Base-by-base conservation (phyloP, 2,888 invertebrate species). In the Caenorhabditis parvicauda region DNA sequence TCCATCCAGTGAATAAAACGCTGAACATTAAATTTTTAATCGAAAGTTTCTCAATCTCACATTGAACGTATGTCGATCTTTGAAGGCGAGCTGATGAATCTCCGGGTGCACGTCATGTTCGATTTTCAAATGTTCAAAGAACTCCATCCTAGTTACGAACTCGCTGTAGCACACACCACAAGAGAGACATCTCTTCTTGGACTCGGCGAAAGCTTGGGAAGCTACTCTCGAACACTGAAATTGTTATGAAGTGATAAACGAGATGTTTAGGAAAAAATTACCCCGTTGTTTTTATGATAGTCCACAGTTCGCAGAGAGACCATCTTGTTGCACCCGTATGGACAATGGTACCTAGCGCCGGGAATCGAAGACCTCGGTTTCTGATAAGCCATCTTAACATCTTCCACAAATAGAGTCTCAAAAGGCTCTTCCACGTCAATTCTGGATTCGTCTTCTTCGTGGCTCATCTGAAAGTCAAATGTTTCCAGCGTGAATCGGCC, bases 221-320 rank as follows among this genome's bases (percentile, higher is more conserved):
- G 47, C 37, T 3, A 49, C 47, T 7, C 64, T 44, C n/a, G 55
- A 52, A 28, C 64, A 64, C 53, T 52, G 28, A 44, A 52, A 43
- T 2, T 43, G 29, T 6, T n/a, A n/a, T n/a, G n/a, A n/a, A n/a
- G n/a, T n/a, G n/a, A n/a, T n/a, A n/a, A n/a, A n/a, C n/a, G n/a
- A n/a, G n/a, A n/a, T n/a, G n/a, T n/a, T n/a, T n/a, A n/a, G n/a
- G n/a, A n/a, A 43, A 48, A 38, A 51, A 55, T 41, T n/a, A 67
- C 67, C 45, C 72, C 72, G 29, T 72, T 67, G 38, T 65, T 66
- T 32, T 67, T 62, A 39, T 72, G 72, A 42, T 65, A 67, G 45
- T 72, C 72, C 37, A 72, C 65, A 0, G 72, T 72, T 21, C 72
- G 49, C 7, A 48, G 45, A 2, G 72, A 67, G 0, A 72, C 54